Evolutionary conservation across 1,140 invertebrate genomes (phyloP).

Genomic region (Bombus waltoni): DNA sequence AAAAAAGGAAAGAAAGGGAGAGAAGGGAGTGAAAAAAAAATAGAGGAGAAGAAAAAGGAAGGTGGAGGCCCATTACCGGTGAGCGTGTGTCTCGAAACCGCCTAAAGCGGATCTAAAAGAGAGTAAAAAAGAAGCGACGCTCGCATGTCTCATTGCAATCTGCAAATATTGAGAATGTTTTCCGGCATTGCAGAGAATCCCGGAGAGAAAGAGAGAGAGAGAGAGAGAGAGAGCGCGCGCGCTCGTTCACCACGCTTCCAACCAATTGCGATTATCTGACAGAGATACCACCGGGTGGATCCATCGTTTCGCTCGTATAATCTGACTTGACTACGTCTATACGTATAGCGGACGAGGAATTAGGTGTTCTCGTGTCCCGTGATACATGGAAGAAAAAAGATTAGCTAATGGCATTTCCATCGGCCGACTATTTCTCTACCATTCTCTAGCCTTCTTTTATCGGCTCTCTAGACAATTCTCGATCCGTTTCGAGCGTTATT

Average conservation of each 20-base stretch:
- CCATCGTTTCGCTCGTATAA: constrained; percentile 63
- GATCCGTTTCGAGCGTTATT: not conserved
- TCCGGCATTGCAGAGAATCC: constrained; percentile 61
- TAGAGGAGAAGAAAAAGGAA: constrained; percentile 32
- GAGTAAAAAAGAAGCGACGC: constrained; percentile 67
- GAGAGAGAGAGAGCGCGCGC: not conserved
- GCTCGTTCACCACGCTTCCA: constrained; percentile 37
- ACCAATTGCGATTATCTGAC: constrained; percentile 80
- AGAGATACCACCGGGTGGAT: constrained; percentile 70
- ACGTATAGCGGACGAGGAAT: constrained; percentile 50
- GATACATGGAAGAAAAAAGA: constrained; percentile 63
- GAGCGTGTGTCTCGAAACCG: constrained; percentile 73
- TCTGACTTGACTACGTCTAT: constrained; percentile 47
- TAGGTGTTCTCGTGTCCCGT: constrained; percentile 67
- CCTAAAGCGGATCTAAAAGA: constrained; percentile 66
- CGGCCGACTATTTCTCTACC: constrained; percentile 19
- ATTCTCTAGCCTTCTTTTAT: not conserved
- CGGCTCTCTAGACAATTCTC: not conserved
- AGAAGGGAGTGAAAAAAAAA: constrained; percentile 6
- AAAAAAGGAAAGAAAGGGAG: constrained; percentile 37
- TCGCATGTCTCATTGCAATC: constrained; percentile 82
- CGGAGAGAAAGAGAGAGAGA: not conserved
- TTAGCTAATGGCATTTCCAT: constrained; percentile 64
- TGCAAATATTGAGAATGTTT: constrained; percentile 80
- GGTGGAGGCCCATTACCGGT: constrained; percentile 70